A percentile compares a stretch with the other conserved stretches of the same genome.
phyloP scores from a whole-genome alignment of 2,888 invertebrate species.

The Drosophila lacicola region DNA sequence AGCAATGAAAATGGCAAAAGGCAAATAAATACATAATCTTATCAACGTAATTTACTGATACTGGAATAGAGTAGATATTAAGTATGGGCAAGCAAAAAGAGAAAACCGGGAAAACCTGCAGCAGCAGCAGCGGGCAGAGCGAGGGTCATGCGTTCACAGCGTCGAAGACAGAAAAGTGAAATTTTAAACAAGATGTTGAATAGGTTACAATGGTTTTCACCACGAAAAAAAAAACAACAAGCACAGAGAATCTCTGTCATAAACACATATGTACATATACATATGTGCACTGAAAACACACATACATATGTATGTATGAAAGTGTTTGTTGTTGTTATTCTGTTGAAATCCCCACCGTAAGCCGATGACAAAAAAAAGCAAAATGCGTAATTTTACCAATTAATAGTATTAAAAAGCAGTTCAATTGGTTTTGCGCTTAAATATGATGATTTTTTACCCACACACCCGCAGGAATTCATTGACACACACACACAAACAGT shows the following conservation, averaged over 20 bases:
- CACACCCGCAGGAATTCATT: constrained; percentile 3
- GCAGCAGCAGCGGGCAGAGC: constrained; percentile 14
- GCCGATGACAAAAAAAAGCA: constrained; percentile 26
- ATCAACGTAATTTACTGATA: constrained; percentile 44
- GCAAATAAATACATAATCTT: constrained; percentile 44
- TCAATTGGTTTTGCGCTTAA: constrained; percentile 32
- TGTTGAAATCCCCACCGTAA: constrained; percentile 19
- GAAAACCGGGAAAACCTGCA: constrained; percentile 48
- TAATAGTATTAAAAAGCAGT: constrained; percentile 31
- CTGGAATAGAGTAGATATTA: constrained; percentile 6
- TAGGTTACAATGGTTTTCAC: constrained; percentile 39
- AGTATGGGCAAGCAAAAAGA: constrained; percentile 24
- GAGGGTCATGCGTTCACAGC: constrained; percentile 34
- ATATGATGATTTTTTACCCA: constrained; percentile 10
- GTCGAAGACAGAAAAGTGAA: constrained; percentile 66
- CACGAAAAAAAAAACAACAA: constrained; percentile 10
- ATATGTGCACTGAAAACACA: background rate
- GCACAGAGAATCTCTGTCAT: constrained; percentile 26
- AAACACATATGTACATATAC: constrained; percentile 1
- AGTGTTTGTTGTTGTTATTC: constrained; percentile 22
- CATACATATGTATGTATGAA: background rate
- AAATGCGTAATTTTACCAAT: constrained; percentile 43
- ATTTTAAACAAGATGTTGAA: constrained; percentile 54
- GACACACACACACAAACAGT: constrained; percentile 10
- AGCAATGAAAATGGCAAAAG: constrained; percentile 34